Evolutionary conservation across 2,888 invertebrate genomes (phyloP), one percentile per base, ranked within the genome.

Genomic region (Molanna angustata): DNA sequence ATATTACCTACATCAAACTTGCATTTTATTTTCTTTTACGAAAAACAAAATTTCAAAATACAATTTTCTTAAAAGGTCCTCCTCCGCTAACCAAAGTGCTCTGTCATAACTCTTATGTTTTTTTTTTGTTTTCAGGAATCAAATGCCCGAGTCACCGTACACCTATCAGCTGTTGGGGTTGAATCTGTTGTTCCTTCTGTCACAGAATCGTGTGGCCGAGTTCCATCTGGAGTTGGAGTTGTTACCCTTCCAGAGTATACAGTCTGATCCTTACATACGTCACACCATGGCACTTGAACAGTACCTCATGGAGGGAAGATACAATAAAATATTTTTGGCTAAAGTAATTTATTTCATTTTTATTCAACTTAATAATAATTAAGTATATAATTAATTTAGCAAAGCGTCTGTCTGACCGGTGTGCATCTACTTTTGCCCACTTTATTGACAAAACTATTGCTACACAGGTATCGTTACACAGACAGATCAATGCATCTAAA

Each of bases 271-370:
- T 14, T 99, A 94, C 69, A 94, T 99, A 52, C 83, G 88, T 57
- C 95, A 97, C 66, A 96, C 98, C 0, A 80, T 99, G 9, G 92
- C 94, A 6, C 80, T 99, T 65, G 99, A 99, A 66, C 99, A 99
- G 69, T 97, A 95, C 70, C 80, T 99, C 49, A 99, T 99, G 97
- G 99, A 99, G 70, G 99, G 99, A 42, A 94, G 95, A 61, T 99
- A 99, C 68, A 98, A 99, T 69, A 99, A 99, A 74, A 91, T 94
- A 50, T 94, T 94, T 67, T 79, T 93, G 62, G 93, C 93, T 1
- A 91, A 93, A 72, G 88, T 80, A 27, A 16, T n/a, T n/a, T n/a
- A n/a, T 18, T 14, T 19, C 27, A 27, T 27, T 27, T 27, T 27
- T 7, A 27, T 27, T 7, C 4, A 27, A 7, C 27, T 7, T 27